Conservation (phyloP, 2,888 invertebrate genomes). For the Apodemia zela region DNA sequence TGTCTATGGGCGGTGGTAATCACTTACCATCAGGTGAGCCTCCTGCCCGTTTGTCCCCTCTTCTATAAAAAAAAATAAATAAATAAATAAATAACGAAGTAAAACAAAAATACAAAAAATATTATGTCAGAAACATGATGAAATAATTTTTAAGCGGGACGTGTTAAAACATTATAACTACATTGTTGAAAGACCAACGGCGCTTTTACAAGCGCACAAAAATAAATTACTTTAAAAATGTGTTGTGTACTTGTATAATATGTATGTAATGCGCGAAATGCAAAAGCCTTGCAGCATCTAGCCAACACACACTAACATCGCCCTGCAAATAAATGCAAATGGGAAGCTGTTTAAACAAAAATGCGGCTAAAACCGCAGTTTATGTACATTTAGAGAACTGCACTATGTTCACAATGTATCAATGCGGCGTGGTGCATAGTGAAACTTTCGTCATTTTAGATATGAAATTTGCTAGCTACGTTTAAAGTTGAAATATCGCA, state of each 20-base stretch:
- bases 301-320: constrained; percentile 34
- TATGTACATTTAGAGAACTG: constrained; percentile 31
- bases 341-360: constrained; percentile 54
- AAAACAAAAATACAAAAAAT: no score
- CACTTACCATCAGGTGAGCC: no score
- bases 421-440: constrained; percentile 29
- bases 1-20: no score
- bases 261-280: constrained; percentile 23
- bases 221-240: constrained; percentile 34
- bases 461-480: constrained; percentile 16
- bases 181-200: not conserved
- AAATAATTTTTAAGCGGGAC: no score
- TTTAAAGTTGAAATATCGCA: constrained; percentile 9
- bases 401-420: constrained; percentile 31
- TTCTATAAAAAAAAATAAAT: no score
- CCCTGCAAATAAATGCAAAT: constrained; percentile 47
- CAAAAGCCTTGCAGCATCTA: constrained; percentile 30
- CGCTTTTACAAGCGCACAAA: constrained; percentile 28
- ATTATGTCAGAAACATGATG: no score
- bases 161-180: no score
- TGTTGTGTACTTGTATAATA: constrained; percentile 32
- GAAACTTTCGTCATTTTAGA: constrained; percentile 23
- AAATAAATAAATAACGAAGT: no score
- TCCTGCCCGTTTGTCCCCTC: no score
- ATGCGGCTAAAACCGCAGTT: constrained; percentile 42